Evolutionary conservation across 2,113 vertebrate genomes (phyloP).

Genomic region (Colaptes auratus): DNA sequence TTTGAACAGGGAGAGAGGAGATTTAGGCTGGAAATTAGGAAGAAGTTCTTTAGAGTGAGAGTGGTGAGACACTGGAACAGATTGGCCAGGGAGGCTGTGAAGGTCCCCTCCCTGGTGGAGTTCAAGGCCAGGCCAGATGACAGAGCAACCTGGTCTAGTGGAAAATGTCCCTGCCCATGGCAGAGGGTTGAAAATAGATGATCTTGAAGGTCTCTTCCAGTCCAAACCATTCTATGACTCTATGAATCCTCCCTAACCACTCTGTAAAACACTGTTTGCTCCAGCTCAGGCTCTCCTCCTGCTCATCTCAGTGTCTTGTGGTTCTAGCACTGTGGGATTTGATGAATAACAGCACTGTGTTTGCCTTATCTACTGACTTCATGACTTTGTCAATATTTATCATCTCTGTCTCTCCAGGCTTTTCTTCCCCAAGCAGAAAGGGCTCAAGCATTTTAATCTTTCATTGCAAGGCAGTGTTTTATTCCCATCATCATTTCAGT

Average conservation of each 20-base stretch:
- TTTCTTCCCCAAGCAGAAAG: not conserved
- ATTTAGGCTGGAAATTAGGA: too few species aligned
- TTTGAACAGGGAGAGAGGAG: too few species aligned
- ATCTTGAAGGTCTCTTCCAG: too few species aligned
- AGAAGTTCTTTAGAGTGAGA: too few species aligned
- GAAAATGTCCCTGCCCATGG: too few species aligned
- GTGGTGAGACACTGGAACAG: too few species aligned
- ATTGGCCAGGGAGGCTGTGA: too few species aligned
- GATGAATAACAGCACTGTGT: not conserved
- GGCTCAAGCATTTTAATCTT: not conserved
- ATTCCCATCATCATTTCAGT: not conserved
- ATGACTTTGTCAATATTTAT: not conserved
- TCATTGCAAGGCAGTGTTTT: not conserved
- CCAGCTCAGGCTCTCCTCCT: not conserved
- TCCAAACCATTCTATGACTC: too few species aligned
- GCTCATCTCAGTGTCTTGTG: not conserved
- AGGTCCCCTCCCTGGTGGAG: too few species aligned
- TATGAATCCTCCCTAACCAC: not conserved
- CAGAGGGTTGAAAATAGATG: too few species aligned
- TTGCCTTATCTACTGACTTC: not conserved
- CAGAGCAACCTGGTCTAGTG: too few species aligned
- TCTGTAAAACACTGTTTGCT: not conserved
- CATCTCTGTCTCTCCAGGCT: not conserved
- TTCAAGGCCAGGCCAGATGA: too few species aligned
- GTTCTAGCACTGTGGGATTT: not conserved